Evolutionary conservation across 2,888 invertebrate genomes (phyloP), one percentile per base, ranked within the genome.

Genomic region (Apamea anceps): DNA sequence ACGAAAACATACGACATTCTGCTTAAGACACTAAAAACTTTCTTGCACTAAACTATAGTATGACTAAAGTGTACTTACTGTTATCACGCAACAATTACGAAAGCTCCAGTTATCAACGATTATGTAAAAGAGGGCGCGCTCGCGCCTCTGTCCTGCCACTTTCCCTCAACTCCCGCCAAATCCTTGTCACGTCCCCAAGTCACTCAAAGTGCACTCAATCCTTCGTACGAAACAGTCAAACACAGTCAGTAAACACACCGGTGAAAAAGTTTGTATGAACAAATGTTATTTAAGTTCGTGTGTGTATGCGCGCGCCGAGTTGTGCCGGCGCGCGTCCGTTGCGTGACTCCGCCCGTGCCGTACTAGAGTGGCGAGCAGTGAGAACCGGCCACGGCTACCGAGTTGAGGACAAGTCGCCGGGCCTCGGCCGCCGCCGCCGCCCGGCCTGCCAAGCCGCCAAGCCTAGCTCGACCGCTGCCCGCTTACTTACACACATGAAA

Each of bases 41-140:
- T 81, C 72, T 85, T 85, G 89, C 90, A 90, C 89, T 54, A 79
- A 28, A 75, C 37, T 54, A n/a, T 45, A 80, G 57, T 75, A 75
- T 75, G 60, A 25, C 60, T 88, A 89, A 81, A 84, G 71, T 72
- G 90, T 93, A 96, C 96, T 96, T 92, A 96, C 96, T 95, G 94
- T 95, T 96, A 96, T 96, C 96, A 95, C 94, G 94, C 94, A 94
- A 95, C 94, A 92, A 95, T 95, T 94, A 94, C 94, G 92, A 95
- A 95, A 95, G 94, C 92, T 93, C 92, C 92, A 92, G 93, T 94
- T 95, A 95, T 95, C 95, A 94, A 94, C 88, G 90, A 92, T 95
- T 94, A 94, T 93, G 92, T 94, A 94, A 94, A 94, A 92, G 89
- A 89, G 90, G 90, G 92, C 91, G 92, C 92, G 91, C 89, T 87